These are phyloP conservation scores for Bicyclus anynana DNA, from an alignment of 1,140 invertebrate species.

Conservation along the genomic window DNA sequence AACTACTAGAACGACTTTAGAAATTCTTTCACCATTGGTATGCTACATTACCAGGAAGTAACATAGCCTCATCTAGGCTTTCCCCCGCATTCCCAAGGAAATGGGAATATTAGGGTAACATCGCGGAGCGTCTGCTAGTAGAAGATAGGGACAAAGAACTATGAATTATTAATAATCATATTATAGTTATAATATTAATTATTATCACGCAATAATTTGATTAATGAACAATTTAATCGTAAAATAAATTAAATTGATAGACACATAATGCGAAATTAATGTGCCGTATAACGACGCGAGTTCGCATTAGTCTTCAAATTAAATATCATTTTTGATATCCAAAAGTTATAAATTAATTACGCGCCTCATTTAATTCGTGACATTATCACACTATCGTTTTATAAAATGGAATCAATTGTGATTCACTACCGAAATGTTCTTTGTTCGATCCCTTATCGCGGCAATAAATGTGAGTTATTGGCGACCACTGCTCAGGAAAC, in stretches of 20 bases:
- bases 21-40: too few species aligned
- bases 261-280: slow-evolving; percentile 1
- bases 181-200: too few species aligned
- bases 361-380: slow-evolving; percentile 24
- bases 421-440: slow-evolving; percentile 46
- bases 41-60: too few species aligned
- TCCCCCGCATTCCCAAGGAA: too few species aligned
- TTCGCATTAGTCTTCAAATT: slow-evolving; percentile 4
- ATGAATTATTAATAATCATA: too few species aligned
- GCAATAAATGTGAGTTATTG: slow-evolving; percentile 63
- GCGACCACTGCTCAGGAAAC: slow-evolving; percentile 40
- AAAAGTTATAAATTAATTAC: slow-evolving; percentile 29
- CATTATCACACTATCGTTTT: slow-evolving; percentile 17
- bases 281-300: background rate
- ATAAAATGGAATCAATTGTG: slow-evolving; percentile 34
- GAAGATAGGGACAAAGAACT: too few species aligned
- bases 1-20: too few species aligned
- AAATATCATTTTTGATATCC: slow-evolving; percentile 1
- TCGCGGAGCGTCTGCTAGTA: too few species aligned
- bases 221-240: background rate
- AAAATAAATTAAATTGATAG: background rate
- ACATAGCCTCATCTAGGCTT: too few species aligned
- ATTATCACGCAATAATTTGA: too few species aligned
- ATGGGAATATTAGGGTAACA: too few species aligned
- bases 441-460: slow-evolving; percentile 53